These are phyloP conservation scores for Tretioscincus oriximinensis DNA, from an alignment of 2,113 vertebrate species.

Conservation along the genomic window DNA sequence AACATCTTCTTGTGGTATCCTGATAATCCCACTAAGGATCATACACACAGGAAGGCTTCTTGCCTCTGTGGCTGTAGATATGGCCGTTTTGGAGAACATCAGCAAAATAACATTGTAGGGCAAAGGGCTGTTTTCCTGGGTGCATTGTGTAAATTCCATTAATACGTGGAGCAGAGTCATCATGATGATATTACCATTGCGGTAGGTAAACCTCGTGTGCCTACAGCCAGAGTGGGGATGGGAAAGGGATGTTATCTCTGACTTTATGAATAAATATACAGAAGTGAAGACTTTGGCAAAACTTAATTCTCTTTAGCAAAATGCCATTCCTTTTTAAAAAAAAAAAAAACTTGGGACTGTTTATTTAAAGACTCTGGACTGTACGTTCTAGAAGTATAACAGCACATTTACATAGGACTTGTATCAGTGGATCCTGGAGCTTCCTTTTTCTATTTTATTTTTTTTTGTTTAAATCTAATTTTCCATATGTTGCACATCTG, in stretches of 20 bases:
- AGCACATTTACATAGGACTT: conserved; percentile 24
- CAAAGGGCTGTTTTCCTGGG: no score
- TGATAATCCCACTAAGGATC: no score
- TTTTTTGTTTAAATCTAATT: conserved; percentile 48
- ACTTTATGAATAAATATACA: conserved; percentile 47
- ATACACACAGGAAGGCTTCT: no score
- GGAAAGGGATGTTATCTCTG: conserved; percentile 22
- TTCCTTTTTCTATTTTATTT: conserved; percentile 12
- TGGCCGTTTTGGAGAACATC: no score
- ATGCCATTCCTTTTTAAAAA: conserved; percentile 38
- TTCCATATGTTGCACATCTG: conserved; percentile 61
- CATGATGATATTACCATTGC: no score
- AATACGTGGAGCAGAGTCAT: no score
- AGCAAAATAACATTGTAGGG: no score
- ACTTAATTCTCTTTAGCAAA: conserved; percentile 39
- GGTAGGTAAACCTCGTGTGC: no score
- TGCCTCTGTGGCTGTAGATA: no score
- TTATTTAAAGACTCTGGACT: background rate
- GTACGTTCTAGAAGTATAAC: conserved; percentile 37
- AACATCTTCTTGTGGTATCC: no score
- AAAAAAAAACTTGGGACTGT: background rate
- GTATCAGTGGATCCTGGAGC: conserved; percentile 48
- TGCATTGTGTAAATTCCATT: no score
- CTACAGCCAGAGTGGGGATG: conserved; percentile 21
- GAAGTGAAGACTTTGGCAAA: conserved; percentile 38